phyloP scores from a whole-genome alignment of 1,140 invertebrate species.

The Gonioctena quinquepunctata region DNA sequence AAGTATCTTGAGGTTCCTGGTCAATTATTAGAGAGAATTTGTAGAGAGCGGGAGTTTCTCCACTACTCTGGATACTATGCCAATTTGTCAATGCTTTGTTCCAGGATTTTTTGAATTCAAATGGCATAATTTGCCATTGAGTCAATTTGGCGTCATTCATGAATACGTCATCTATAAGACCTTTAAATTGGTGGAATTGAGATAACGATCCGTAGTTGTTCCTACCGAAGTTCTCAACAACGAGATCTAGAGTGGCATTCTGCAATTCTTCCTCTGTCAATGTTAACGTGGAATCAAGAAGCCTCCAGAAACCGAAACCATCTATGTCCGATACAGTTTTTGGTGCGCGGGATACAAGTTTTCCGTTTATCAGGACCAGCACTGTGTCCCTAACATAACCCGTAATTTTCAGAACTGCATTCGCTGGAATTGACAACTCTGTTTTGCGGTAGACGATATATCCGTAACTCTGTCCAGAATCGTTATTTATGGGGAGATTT shows the following conservation, averaged over 20 bases:
- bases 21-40: slow-evolving; percentile 37
- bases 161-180: slow-evolving; percentile 56
- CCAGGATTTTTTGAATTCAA: slow-evolving; percentile 59
- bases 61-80: slow-evolving; percentile 41
- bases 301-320: slow-evolving; percentile 57
- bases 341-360: slow-evolving; percentile 50
- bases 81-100: slow-evolving; percentile 49
- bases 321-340: slow-evolving; percentile 42
- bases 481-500: slow-evolving; percentile 58
- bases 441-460: slow-evolving; percentile 60
- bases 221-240: slow-evolving; percentile 66
- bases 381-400: slow-evolving; percentile 60
- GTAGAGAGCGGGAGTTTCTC: slow-evolving; percentile 48
- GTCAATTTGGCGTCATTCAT: slow-evolving; percentile 53
- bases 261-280: slow-evolving; percentile 4
- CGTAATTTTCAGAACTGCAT: slow-evolving; percentile 50
- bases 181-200: slow-evolving; percentile 59
- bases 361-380: slow-evolving; percentile 58
- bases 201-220: slow-evolving; percentile 60
- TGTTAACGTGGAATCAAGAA: slow-evolving; percentile 41
- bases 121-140: slow-evolving; percentile 59
- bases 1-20: slow-evolving; percentile 39
- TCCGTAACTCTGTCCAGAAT: slow-evolving; percentile 63
- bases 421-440: slow-evolving; percentile 34
- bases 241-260: slow-evolving; percentile 57